phyloP scores from a whole-genome alignment of 2,888 invertebrate species.

The Hemicrepidius hirtus region DNA sequence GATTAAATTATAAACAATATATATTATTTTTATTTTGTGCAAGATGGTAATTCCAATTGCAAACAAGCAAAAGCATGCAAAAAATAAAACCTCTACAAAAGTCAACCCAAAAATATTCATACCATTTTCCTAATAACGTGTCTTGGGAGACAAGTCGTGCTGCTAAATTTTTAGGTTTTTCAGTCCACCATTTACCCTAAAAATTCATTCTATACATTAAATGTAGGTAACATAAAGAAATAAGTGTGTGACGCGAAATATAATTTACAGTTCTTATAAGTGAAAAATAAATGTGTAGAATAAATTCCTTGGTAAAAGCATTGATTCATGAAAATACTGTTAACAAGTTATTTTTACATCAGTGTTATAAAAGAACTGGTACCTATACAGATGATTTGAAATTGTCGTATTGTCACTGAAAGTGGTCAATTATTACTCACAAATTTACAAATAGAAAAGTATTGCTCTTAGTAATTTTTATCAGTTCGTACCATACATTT shows the following conservation, averaged over 20 bases:
- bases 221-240: neutral
- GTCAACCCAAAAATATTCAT: constrained; percentile 52
- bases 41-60: constrained; percentile 5
- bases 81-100: constrained; percentile 43
- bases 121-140: constrained; percentile 71
- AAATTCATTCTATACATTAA: constrained; percentile 57
- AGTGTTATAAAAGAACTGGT: too few relatives aligned
- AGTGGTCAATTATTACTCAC: too few relatives aligned
- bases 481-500: too few relatives aligned
- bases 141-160: constrained; percentile 78
- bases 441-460: too few relatives aligned
- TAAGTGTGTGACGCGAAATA: neutral
- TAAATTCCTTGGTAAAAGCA: constrained; percentile 15
- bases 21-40: too few relatives aligned
- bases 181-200: constrained; percentile 77
- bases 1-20: too few relatives aligned
- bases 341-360: too few relatives aligned
- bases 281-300: constrained; percentile 9
- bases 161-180: constrained; percentile 75
- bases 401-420: too few relatives aligned
- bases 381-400: too few relatives aligned
- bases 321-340: neutral
- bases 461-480: too few relatives aligned
- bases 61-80: constrained; percentile 46
- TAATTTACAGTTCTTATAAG: neutral